These are phyloP conservation scores for Alentia gelatinosa DNA, from an alignment of 2,888 invertebrate species.

Conservation along the genomic window DNA sequence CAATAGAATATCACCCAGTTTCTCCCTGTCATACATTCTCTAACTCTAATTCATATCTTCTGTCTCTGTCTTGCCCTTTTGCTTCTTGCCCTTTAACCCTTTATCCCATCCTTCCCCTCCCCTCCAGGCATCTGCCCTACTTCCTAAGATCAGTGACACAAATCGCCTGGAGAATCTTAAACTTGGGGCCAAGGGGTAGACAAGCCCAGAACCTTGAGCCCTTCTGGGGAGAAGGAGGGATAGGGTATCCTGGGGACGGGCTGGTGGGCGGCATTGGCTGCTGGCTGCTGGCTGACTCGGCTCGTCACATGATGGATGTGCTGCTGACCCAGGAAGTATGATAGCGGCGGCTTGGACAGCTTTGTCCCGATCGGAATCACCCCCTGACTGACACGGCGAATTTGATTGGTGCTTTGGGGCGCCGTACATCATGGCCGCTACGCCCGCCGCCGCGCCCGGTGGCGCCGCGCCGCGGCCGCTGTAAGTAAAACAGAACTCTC, in stretches of 20 bases:
- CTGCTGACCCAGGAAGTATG: constrained; percentile 38
- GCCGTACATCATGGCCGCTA: constrained; percentile 2
- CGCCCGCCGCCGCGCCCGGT: not conserved
- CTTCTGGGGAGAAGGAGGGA: too few species aligned
- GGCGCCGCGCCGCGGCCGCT: not conserved
- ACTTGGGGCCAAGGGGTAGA: too few species aligned
- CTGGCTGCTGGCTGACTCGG: not conserved
- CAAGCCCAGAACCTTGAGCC: too few species aligned
- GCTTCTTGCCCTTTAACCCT: too few species aligned
- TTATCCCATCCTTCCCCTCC: not conserved
- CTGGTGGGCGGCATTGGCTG: not conserved
- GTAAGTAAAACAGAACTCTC: constrained; percentile 54
- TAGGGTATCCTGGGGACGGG: too few species aligned
- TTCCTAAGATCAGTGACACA: too few species aligned
- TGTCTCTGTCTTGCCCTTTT: too few species aligned
- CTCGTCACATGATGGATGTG: not conserved
- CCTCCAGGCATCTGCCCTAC: not conserved
- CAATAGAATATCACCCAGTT: too few species aligned
- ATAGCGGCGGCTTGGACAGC: constrained; percentile 15
- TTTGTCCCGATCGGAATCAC: constrained; percentile 21
- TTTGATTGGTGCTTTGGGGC: constrained; percentile 48
- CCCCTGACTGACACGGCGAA: constrained; percentile 47
- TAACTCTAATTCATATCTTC: too few species aligned
- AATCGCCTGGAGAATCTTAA: too few species aligned
- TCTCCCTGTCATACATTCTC: not conserved